Conservation (phyloP, 2,888 invertebrate genomes). For the Hypomecis punctinalis region DNA sequence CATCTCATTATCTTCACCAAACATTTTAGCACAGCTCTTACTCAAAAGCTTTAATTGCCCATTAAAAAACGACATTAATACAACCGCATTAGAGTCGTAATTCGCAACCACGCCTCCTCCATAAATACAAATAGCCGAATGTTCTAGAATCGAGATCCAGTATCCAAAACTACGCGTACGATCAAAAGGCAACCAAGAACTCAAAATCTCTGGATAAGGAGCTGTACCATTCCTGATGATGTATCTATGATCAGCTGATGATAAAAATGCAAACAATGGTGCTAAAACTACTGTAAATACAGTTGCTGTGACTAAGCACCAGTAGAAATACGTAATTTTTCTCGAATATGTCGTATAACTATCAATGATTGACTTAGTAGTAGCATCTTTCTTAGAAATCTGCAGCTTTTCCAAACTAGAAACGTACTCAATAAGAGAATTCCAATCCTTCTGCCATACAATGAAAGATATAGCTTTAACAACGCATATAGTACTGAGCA, state of each 20-base stretch:
- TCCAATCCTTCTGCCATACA: slow-evolving; percentile 66
- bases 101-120: slow-evolving; percentile 72
- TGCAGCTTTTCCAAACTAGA: slow-evolving; percentile 62
- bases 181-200: slow-evolving; percentile 74
- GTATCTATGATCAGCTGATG: slow-evolving; percentile 50
- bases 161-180: slow-evolving; percentile 64
- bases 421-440: slow-evolving; percentile 58
- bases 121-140: slow-evolving; percentile 64
- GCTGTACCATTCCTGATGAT: slow-evolving; percentile 54
- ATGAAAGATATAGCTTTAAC: slow-evolving; percentile 68
- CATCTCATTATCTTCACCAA: slow-evolving; percentile 49
- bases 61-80: slow-evolving; percentile 72
- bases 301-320: slow-evolving; percentile 64
- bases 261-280: slow-evolving; percentile 60
- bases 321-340: slow-evolving; percentile 66
- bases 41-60: slow-evolving; percentile 70
- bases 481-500: slow-evolving; percentile 70
- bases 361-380: slow-evolving; percentile 50
- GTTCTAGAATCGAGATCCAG: slow-evolving; percentile 57
- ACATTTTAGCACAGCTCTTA: slow-evolving; percentile 62
- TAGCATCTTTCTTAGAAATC: slow-evolving; percentile 44
- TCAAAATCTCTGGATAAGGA: slow-evolving; percentile 72
- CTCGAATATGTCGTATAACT: slow-evolving; percentile 68
- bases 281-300: slow-evolving; percentile 65
- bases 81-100: slow-evolving; percentile 73